These are phyloP conservation scores for Ophiodon elongatus DNA, from an alignment of 2,113 vertebrate genomes.

Conservation along the genomic window DNA sequence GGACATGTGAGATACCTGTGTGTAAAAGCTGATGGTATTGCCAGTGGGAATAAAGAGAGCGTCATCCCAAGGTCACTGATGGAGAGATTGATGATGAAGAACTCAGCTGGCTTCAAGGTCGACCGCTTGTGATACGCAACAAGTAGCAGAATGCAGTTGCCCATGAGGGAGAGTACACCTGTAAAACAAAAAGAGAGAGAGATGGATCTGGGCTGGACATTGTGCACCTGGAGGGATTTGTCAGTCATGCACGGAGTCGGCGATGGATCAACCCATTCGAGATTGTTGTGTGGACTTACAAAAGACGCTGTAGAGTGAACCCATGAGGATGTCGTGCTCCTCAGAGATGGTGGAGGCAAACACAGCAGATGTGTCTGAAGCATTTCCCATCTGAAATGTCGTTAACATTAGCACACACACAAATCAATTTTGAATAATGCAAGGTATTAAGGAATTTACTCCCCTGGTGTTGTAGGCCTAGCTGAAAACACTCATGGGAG, in stretches of 20 bases:
- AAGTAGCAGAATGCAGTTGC: slow-evolving; percentile 87
- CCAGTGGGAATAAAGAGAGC: slow-evolving; percentile 86
- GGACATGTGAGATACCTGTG: slow-evolving; percentile 82
- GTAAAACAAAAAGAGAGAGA: neutral
- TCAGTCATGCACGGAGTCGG: neutral
- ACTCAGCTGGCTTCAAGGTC: slow-evolving; percentile 89
- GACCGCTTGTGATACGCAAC: slow-evolving; percentile 87
- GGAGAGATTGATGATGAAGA: slow-evolving; percentile 90
- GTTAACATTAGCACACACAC: neutral
- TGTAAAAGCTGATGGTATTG: slow-evolving; percentile 87
- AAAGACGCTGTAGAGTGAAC: slow-evolving; percentile 83
- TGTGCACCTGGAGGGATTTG: neutral
- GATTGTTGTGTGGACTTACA: slow-evolving; percentile 79
- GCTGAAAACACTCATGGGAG: neutral
- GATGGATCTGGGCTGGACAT: neutral
- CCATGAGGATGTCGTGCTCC: slow-evolving; percentile 88
- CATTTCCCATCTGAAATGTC: slow-evolving; percentile 86
- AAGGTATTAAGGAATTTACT: neutral
- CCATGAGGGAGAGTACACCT: slow-evolving; percentile 86
- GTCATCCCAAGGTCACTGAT: slow-evolving; percentile 92
- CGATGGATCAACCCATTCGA: neutral
- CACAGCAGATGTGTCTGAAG: slow-evolving; percentile 73
- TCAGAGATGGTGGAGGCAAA: slow-evolving; percentile 86
- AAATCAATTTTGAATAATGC: neutral
- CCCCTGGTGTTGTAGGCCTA: neutral